phyloP scores from a whole-genome alignment of 1,140 invertebrate species.

The Lepidurus couesii region DNA sequence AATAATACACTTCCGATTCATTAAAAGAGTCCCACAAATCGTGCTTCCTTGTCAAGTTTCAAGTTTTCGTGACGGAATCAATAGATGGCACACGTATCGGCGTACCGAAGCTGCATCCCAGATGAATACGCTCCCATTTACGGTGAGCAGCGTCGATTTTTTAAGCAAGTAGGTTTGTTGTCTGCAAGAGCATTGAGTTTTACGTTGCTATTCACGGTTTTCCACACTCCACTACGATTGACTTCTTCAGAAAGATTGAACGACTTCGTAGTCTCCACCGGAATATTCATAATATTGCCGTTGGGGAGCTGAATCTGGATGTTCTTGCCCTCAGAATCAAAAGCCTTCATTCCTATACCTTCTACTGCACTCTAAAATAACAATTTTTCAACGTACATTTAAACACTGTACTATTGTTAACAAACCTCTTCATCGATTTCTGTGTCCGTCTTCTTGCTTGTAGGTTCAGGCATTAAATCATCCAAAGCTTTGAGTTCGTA shows the following conservation, averaged over 20 bases:
- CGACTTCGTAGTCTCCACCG: conserved; percentile 27
- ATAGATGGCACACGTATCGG: too few species aligned
- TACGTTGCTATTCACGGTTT: conserved; percentile 72
- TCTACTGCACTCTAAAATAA: background rate
- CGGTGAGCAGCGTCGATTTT: conserved; percentile 29
- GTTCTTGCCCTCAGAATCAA: conserved; percentile 46
- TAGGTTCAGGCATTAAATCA: conserved; percentile 55
- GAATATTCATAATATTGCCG: conserved; percentile 82
- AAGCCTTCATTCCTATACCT: background rate
- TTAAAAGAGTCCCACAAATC: too few species aligned
- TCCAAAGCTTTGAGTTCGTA: conserved; percentile 56
- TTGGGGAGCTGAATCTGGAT: conserved; percentile 81
- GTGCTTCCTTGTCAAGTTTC: too few species aligned
- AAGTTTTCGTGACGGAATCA: too few species aligned
- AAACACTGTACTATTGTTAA: background rate
- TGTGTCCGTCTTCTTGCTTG: conserved; percentile 49
- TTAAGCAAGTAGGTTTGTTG: conserved; percentile 28
- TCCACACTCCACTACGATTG: conserved; percentile 88
- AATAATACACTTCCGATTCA: too few species aligned
- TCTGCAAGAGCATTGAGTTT: conserved; percentile 20
- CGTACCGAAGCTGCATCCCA: background rate
- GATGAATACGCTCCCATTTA: background rate
- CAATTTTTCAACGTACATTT: background rate
- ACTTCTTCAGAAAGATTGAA: conserved; percentile 92
- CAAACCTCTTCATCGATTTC: conserved; percentile 37